These are phyloP conservation scores for Gastrophryne carolinensis DNA, from an alignment of 2,797 vertebrate species.

Conservation along the genomic window DNA sequence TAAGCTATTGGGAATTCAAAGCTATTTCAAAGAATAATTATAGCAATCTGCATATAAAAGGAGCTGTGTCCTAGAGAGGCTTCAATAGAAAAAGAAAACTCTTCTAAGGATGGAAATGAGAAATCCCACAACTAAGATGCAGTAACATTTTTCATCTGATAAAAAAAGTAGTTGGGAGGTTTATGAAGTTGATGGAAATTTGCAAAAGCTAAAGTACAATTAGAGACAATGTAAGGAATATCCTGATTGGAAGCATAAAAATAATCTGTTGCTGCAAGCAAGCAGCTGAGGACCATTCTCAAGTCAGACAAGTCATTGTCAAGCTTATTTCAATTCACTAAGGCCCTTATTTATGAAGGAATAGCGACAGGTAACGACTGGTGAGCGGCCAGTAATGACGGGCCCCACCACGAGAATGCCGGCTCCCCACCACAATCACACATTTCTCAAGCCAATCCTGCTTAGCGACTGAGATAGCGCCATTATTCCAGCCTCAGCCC, in stretches of 20 bases:
- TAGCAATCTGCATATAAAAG: constrained; percentile 77
- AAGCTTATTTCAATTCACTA: too few relatives aligned
- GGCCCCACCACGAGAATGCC: too few relatives aligned
- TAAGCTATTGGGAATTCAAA: constrained; percentile 71
- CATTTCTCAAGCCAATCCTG: too few relatives aligned
- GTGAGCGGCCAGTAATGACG: too few relatives aligned
- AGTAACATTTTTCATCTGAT: constrained; percentile 66
- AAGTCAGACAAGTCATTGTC: neutral
- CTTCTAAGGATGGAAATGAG: constrained; percentile 67
- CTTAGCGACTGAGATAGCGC: too few relatives aligned
- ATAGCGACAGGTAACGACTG: too few relatives aligned
- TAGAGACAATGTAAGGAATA: constrained; percentile 22
- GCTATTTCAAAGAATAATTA: constrained; percentile 77
- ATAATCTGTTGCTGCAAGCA: constrained; percentile 9
- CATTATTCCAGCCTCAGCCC: too few relatives aligned
- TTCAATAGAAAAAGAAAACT: constrained; percentile 60
- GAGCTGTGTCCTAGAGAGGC: constrained; percentile 65
- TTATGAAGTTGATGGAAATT: constrained; percentile 58
- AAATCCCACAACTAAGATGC: constrained; percentile 68
- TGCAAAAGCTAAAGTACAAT: constrained; percentile 56
- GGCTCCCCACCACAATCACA: too few relatives aligned
- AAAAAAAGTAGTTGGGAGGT: constrained; percentile 57
- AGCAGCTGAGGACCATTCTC: neutral
- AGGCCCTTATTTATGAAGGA: too few relatives aligned
- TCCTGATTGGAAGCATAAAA: constrained; percentile 19